A percentile compares a stretch with the other conserved stretches of the same genome.
These are phyloP conservation scores for Papilio protenor DNA, from an alignment of 2,888 invertebrate species.

Conservation along the genomic window DNA sequence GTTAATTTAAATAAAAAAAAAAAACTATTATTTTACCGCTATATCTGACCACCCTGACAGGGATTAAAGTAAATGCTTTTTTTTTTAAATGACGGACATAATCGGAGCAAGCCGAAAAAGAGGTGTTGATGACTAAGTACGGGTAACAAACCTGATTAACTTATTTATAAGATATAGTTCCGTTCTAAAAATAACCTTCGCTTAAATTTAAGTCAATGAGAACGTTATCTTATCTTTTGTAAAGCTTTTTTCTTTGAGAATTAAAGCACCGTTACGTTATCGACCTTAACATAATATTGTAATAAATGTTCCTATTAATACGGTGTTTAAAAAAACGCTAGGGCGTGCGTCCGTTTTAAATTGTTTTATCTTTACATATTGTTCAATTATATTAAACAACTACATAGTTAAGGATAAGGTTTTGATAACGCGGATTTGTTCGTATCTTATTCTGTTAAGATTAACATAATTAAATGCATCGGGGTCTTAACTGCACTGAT, in stretches of 20 bases:
- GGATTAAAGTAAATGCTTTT: not conserved
- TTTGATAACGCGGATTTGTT: not conserved
- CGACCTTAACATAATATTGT: not conserved
- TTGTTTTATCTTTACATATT: not conserved
- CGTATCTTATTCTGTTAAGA: not conserved
- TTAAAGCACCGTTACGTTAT: not conserved
- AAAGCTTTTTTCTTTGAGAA: not conserved
- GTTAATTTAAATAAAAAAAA: not conserved
- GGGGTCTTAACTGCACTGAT: not conserved
- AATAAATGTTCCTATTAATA: not conserved
- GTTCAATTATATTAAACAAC: not conserved
- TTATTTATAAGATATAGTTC: not conserved
- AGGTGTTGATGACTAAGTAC: not conserved
- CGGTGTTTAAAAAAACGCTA: not conserved
- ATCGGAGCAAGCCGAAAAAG: not conserved
- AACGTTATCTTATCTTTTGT: constrained; percentile 2
- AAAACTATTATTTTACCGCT: not conserved
- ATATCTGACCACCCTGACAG: not conserved
- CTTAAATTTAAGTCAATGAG: constrained; percentile 6
- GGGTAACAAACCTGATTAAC: constrained; percentile 2
- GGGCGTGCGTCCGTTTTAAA: not conserved
- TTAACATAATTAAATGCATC: not conserved
- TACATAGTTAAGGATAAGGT: not conserved
- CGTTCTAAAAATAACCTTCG: constrained; percentile 17
- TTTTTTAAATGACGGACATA: not conserved